These are phyloP conservation scores for Poecile atricapillus DNA, from an alignment of 2,113 vertebrate species.

Conservation along the genomic window DNA sequence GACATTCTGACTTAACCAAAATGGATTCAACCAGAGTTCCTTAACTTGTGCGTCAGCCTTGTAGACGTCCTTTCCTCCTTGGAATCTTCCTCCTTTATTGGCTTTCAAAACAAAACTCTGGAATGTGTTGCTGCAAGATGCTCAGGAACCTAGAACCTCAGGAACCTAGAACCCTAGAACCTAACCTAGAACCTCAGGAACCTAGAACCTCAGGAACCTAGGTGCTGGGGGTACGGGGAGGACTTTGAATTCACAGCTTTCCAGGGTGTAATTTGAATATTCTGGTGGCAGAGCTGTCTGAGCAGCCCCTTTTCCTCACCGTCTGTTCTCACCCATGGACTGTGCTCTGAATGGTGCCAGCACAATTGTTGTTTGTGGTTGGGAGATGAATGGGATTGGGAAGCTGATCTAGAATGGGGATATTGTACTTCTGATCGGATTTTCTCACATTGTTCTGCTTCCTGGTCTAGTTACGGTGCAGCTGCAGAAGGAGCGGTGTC, in stretches of 20 bases:
- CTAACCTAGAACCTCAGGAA: no score
- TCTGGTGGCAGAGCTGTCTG: background rate
- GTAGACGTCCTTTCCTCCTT: background rate
- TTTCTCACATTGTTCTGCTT: background rate
- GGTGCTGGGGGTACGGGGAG: background rate
- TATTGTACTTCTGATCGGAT: background rate
- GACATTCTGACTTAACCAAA: background rate
- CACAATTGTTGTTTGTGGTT: constrained; percentile 5
- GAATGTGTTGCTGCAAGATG: background rate
- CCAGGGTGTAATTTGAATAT: background rate
- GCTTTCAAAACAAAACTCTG: background rate
- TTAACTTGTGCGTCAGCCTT: background rate
- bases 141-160: no score
- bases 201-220: no score
- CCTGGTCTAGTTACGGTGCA: background rate
- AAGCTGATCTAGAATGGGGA: background rate
- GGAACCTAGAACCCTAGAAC: no score
- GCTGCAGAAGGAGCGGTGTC: background rate
- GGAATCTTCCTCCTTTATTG: background rate
- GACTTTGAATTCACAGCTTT: background rate
- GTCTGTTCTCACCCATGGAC: background rate
- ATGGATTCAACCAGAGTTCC: background rate
- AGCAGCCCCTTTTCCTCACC: background rate
- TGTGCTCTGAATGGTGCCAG: background rate
- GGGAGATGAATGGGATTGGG: constrained; percentile 11